Evolutionary conservation across 1,140 invertebrate genomes (phyloP), one percentile per base, ranked within the genome.

Genomic region (Drosophila ficusphila): DNA sequence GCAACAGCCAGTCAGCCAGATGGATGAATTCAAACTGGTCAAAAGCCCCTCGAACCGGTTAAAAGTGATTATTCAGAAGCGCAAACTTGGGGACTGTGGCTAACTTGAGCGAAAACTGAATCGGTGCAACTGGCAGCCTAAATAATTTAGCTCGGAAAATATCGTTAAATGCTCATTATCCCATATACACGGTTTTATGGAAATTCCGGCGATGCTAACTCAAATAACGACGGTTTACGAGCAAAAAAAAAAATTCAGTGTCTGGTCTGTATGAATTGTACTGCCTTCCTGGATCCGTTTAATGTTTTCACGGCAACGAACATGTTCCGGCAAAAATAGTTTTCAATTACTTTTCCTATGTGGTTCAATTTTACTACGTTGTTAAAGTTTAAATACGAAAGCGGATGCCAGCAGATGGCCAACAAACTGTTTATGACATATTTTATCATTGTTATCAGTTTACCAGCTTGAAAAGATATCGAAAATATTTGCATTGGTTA

Each of bases 81-180:
- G 3, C 39, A 41, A 19, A 48, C 27, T 46, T 27, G n/a, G 23
- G 8, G 19, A 23, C 8, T 2, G 8, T 31, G 31, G 18, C 23
- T 34, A 71, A 83, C 47, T 73, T 82, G 68, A 68, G 70, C 74
- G 23, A 57, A 65, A 81, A 62, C 41, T 31, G 33, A 68, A 57
- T 23, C 42, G 57, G 4, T 75, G 71, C 72, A 72, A 34, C 23
- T 47, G 54, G 34, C 48, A 14, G 54, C 41, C 53, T 18, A 23
- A 14, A 11, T 44, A 69, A 72, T 67, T 68, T 72, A 58, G 46
- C 52, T 11, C 42, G 21, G 14, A 53, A 49, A 70, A 72, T 65
- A 61, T 62, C 31, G 19, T 39, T 49, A 39, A 79, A 76, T 33
- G 29, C 25, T 42, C 12, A 34, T 54, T 18, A 18, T 44, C 9